Conservation (phyloP, 2,888 invertebrate species). For the Listrodromus nycthemerus region DNA sequence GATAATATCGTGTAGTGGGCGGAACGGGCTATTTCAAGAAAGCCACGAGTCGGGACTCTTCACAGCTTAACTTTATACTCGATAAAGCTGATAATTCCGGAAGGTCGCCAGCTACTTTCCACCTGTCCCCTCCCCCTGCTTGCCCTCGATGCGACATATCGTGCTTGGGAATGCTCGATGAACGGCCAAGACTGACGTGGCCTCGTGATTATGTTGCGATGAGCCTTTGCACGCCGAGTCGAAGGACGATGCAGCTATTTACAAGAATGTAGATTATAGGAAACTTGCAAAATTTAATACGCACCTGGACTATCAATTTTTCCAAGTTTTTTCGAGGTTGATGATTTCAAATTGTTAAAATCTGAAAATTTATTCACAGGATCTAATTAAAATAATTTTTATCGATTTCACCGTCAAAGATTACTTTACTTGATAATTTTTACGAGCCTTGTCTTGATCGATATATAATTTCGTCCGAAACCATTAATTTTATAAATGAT, state of each 20-base stretch:
- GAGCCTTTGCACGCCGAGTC: neutral
- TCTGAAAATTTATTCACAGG: neutral
- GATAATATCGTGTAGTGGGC: conserved; percentile 54
- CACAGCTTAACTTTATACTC: conserved; percentile 82
- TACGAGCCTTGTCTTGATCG: neutral
- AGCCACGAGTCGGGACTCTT: conserved; percentile 33
- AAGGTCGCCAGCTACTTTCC: neutral
- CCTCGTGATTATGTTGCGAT: neutral
- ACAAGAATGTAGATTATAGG: neutral
- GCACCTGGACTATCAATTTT: neutral
- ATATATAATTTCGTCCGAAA: neutral
- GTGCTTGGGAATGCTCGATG: neutral
- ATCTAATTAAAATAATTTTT: neutral
- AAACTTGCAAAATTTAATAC: neutral
- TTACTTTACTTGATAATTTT: neutral
- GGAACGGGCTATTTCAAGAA: neutral
- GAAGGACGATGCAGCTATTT: neutral
- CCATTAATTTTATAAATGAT: no score
- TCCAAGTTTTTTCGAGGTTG: neutral
- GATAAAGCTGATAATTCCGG: conserved; percentile 79
- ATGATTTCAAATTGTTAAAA: neutral
- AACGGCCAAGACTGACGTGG: neutral
- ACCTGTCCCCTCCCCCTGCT: no score
- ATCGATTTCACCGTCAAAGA: neutral
- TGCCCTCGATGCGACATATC: neutral